Conservation (phyloP, 2,888 invertebrate species). For the Brenthis ino region DNA sequence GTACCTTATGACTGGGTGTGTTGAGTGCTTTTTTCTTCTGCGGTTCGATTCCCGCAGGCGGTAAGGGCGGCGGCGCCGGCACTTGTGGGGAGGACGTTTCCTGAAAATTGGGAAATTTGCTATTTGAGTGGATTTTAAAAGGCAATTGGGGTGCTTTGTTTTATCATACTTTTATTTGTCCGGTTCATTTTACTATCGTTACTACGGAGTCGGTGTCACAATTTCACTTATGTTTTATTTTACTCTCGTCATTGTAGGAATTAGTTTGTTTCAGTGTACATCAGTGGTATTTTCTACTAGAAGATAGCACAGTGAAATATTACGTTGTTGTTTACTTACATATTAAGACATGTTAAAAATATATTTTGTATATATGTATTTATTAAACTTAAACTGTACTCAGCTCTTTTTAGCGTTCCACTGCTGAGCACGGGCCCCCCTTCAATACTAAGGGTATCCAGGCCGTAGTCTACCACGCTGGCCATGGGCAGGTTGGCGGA, state of each 20-base stretch:
- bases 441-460: too few relatives aligned
- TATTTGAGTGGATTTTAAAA: constrained; percentile 26
- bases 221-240: too few relatives aligned
- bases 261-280: background rate
- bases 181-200: background rate
- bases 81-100: constrained; percentile 79
- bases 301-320: too few relatives aligned
- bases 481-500: too few relatives aligned
- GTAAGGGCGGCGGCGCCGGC: constrained; percentile 74
- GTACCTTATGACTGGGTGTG: constrained; percentile 86
- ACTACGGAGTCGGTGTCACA: background rate
- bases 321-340: too few relatives aligned
- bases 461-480: too few relatives aligned
- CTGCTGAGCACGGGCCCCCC: too few relatives aligned
- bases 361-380: too few relatives aligned
- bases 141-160: constrained; percentile 28
- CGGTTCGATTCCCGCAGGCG: constrained; percentile 73
- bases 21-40: constrained; percentile 88
- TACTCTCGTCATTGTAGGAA: background rate
- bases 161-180: constrained; percentile 28
- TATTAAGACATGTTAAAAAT: too few relatives aligned
- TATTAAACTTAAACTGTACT: too few relatives aligned
- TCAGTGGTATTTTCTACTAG: background rate
- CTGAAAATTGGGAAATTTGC: constrained; percentile 54
- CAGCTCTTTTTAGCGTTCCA: too few relatives aligned